These are phyloP conservation scores for Carassius auratus DNA, from an alignment of 2,113 vertebrate species.

Conservation along the genomic window DNA sequence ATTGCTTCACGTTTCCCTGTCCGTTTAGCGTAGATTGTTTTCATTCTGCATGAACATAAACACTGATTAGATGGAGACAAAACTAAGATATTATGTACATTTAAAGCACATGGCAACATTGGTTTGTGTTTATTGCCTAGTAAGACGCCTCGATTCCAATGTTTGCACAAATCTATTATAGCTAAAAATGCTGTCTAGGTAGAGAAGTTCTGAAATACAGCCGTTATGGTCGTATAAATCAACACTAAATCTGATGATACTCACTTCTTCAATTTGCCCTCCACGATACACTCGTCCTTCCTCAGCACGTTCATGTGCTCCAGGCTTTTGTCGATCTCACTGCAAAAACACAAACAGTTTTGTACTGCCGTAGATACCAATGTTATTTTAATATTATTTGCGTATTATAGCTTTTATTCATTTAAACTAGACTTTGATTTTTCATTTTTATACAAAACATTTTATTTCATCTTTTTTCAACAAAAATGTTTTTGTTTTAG, in stretches of 20 bases:
- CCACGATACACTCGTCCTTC: slow-evolving; percentile 97
- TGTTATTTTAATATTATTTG: not conserved
- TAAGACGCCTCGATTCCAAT: not conserved
- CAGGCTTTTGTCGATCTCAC: slow-evolving; percentile 98
- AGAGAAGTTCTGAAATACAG: not conserved
- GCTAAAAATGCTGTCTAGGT: not conserved
- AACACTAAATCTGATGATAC: slow-evolving; percentile 60
- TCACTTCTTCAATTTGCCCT: slow-evolving; percentile 98
- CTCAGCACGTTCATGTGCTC: slow-evolving; percentile 98
- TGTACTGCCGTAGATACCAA: not conserved
- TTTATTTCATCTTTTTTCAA: not conserved
- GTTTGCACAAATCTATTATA: not conserved
- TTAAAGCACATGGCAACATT: not conserved
- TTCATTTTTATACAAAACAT: not conserved
- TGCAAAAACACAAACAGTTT: slow-evolving; percentile 63
- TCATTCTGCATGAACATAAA: slow-evolving; percentile 76
- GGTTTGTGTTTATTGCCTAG: not conserved
- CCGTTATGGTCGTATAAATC: not conserved
- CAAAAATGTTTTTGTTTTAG: not conserved
- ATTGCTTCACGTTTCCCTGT: slow-evolving; percentile 89
- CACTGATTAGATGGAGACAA: not conserved
- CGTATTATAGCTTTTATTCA: not conserved
- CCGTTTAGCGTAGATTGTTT: slow-evolving; percentile 92
- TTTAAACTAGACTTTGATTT: not conserved
- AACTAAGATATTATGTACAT: not conserved